Percentiles rank a stretch among this genome's conserved stretches.
phyloP scores from a whole-genome alignment of 2,113 vertebrate genomes.

The Gnathonemus longibarbis region DNA sequence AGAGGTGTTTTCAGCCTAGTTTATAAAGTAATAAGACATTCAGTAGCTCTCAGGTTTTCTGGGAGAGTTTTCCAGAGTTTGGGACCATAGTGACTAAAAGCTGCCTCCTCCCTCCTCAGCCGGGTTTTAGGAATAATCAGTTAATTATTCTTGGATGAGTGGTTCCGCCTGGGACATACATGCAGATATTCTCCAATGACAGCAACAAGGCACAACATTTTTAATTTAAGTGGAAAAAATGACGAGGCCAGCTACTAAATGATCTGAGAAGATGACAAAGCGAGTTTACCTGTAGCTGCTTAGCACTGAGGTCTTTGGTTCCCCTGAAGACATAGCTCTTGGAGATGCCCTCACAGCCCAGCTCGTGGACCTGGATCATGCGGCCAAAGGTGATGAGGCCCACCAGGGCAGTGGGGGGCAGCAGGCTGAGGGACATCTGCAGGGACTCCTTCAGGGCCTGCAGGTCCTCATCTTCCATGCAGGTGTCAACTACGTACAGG shows the following conservation, averaged over 20 bases:
- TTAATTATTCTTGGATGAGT: neutral
- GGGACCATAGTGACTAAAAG: neutral
- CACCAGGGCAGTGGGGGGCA: conserved; percentile 87
- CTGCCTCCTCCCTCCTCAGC: neutral
- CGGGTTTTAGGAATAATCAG: neutral
- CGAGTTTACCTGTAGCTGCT: conserved; percentile 83
- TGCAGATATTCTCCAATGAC: neutral
- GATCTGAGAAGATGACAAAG: neutral
- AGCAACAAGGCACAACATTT: neutral
- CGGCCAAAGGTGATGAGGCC: conserved; percentile 96
- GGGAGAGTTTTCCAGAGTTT: neutral
- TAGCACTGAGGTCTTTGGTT: conserved; percentile 88
- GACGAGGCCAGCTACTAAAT: neutral
- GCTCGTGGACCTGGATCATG: conserved; percentile 96
- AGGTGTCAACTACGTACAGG: conserved; percentile 95
- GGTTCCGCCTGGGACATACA: neutral
- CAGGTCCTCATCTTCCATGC: conserved; percentile 97
- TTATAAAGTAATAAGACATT: neutral
- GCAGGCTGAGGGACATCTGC: conserved; percentile 92
- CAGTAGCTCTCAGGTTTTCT: neutral
- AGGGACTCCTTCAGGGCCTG: conserved; percentile 94
- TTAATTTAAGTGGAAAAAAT: neutral
- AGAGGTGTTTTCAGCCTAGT: neutral
- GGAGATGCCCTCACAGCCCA: conserved; percentile 95
- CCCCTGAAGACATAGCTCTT: conserved; percentile 97